These are phyloP conservation scores for Drosophila atripex DNA, from an alignment of 2,888 invertebrate species.

Conservation along the genomic window DNA sequence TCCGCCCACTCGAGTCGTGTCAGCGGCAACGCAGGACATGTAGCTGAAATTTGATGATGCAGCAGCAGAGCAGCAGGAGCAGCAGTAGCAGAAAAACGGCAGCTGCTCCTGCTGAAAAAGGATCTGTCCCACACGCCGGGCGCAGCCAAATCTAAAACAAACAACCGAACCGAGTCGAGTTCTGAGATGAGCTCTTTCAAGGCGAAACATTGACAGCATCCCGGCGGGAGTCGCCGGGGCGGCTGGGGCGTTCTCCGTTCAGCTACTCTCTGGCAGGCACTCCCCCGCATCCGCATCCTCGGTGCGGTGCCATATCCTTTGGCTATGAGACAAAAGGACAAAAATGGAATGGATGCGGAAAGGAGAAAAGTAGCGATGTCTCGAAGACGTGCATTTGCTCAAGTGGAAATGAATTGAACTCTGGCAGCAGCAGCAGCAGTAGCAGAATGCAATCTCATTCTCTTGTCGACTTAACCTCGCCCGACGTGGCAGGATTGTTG, in stretches of 20 bases:
- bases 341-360: neutral
- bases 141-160: slow-evolving; percentile 68
- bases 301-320: slow-evolving; percentile 22
- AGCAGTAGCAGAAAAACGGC: slow-evolving; percentile 26
- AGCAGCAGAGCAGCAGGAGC: slow-evolving; percentile 36
- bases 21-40: slow-evolving; percentile 53
- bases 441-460: slow-evolving; percentile 74
- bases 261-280: slow-evolving; percentile 65
- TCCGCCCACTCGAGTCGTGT: slow-evolving; percentile 10
- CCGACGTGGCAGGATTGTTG: slow-evolving; percentile 33
- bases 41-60: slow-evolving; percentile 69
- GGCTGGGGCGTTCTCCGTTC: slow-evolving; percentile 61
- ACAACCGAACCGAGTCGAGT: slow-evolving; percentile 48
- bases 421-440: slow-evolving; percentile 54
- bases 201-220: slow-evolving; percentile 57
- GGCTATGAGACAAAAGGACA: slow-evolving; percentile 37
- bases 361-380: slow-evolving; percentile 44
- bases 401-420: slow-evolving; percentile 82
- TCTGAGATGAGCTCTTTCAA: slow-evolving; percentile 55
- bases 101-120: slow-evolving; percentile 15
- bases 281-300: slow-evolving; percentile 14
- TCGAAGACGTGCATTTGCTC: slow-evolving; percentile 78
- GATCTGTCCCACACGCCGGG: slow-evolving; percentile 17
- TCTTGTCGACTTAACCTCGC: slow-evolving; percentile 79
- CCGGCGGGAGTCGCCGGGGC: slow-evolving; percentile 50